Evolutionary conservation across 1,140 invertebrate species (phyloP), one percentile per base, ranked within the genome.

Genomic region (Lethrus apterus): DNA sequence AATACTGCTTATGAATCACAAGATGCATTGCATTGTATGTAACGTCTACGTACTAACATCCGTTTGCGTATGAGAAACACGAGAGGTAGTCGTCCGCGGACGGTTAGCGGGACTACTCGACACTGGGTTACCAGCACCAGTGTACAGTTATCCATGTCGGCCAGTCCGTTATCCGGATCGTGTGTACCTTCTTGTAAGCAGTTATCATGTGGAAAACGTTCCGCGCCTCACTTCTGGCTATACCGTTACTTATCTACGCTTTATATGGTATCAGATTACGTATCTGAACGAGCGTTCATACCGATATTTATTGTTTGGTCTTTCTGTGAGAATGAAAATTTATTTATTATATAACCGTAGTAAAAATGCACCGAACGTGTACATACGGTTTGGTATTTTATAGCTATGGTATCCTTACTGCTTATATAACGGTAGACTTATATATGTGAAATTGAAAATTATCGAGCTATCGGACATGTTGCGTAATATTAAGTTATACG

Each of bases 51-150:
- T 26, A 24, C 40, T 42, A 30, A n/a, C 21, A 42, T 26, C 21
- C 26, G 40, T 7, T 42, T 42, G 26, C 44, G 31, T 45, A 51
- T 50, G 44, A 38, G 32, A 52, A 41, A 40, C 47, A 52, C 50
- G 50, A 30, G 31, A 15, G n/a, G 20, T 24, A 32, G 35, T 20
- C 10, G 35, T 52, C 34, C 30, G 44, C 40, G 42, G 48, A 48
- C 40, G 55, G 38, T 48, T 57, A 58, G 51, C 56, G 54, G 56
- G 53, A 58, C 44, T 47, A 44, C 44, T 44, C 46, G 40, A 45
- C 57, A 57, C 52, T 59, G 50, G 57, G 54, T 57, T 57, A 56
- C 50, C 57, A 59, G 55, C 52, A 38, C 55, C 50, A 52, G 36
- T 44, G 54, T 58, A 59, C 57, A 56, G 57, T 57, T 59, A 59